Percentiles rank a stretch among this genome's conserved stretches.
Evolutionary conservation across 1,140 invertebrate genomes (phyloP).

Genomic region (Arion vulgaris): DNA sequence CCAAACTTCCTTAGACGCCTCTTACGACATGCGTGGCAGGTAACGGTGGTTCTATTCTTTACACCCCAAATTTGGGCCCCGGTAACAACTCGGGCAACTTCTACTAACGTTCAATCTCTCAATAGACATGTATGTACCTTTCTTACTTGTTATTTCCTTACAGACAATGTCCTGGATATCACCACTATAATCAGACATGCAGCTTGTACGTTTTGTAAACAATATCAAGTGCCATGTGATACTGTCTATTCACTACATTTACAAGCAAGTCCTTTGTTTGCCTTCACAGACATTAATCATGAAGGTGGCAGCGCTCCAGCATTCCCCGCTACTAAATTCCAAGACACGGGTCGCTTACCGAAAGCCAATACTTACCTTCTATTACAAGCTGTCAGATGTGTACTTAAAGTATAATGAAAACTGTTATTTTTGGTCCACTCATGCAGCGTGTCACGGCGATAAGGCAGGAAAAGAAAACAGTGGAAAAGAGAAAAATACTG

Average conservation of each 20-base stretch:
- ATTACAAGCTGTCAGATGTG: not conserved
- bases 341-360: not conserved
- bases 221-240: not conserved
- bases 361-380: constrained; percentile 5
- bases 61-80: too few species aligned
- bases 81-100: too few species aligned
- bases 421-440: not conserved
- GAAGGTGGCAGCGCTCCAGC: not conserved
- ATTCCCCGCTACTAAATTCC: not conserved
- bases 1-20: too few species aligned
- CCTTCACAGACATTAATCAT: not conserved
- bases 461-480: not conserved
- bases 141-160: too few species aligned
- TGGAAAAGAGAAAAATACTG: not conserved
- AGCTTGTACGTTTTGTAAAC: not conserved
- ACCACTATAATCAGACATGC: not conserved
- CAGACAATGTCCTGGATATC: not conserved
- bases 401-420: not conserved
- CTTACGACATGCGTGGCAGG: too few species aligned
- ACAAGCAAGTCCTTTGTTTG: not conserved
- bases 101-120: too few species aligned
- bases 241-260: not conserved
- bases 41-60: too few species aligned
- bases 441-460: not conserved
- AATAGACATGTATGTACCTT: too few species aligned